Conservation (phyloP, 2,113 vertebrate species). For the Callionymus lyra region DNA sequence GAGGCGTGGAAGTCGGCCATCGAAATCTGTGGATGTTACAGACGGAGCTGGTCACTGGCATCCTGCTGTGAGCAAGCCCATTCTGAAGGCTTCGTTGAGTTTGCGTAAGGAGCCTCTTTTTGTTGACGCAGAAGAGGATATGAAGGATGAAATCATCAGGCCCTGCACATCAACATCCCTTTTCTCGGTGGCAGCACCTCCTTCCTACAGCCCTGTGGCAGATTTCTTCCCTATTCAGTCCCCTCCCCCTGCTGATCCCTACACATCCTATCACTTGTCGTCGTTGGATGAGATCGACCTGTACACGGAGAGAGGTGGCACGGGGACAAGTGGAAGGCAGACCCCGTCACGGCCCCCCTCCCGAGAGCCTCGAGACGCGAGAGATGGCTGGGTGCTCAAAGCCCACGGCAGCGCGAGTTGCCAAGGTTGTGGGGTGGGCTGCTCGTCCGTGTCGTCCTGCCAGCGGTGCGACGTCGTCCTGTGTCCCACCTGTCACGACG, state of each 20-base stretch:
- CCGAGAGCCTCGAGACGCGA: conserved; percentile 65
- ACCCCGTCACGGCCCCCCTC: conserved; percentile 62
- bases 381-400: conserved; percentile 73
- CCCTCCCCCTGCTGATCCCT: conserved; percentile 65
- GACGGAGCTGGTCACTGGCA: conserved; percentile 91
- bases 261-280: conserved; percentile 78
- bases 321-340: conserved; percentile 53
- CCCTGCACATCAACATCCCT: conserved; percentile 77
- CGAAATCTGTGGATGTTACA: conserved; percentile 84
- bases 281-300: conserved; percentile 89
- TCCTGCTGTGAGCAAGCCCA: conserved; percentile 72
- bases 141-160: conserved; percentile 86
- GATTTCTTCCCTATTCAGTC: conserved; percentile 77
- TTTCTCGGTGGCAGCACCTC: conserved; percentile 75
- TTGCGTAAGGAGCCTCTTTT: conserved; percentile 82
- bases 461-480: conserved; percentile 82
- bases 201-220: conserved; percentile 74
- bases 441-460: conserved; percentile 75
- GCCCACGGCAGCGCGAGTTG: conserved; percentile 82
- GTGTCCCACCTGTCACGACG: conserved; percentile 63
- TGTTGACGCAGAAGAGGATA: conserved; percentile 77
- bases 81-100: conserved; percentile 80
- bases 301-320: conserved; percentile 80
- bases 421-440: conserved; percentile 81
- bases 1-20: conserved; percentile 84